Evolutionary conservation across 2,888 invertebrate species (phyloP).

Genomic region (Gastrophysa polygoni): DNA sequence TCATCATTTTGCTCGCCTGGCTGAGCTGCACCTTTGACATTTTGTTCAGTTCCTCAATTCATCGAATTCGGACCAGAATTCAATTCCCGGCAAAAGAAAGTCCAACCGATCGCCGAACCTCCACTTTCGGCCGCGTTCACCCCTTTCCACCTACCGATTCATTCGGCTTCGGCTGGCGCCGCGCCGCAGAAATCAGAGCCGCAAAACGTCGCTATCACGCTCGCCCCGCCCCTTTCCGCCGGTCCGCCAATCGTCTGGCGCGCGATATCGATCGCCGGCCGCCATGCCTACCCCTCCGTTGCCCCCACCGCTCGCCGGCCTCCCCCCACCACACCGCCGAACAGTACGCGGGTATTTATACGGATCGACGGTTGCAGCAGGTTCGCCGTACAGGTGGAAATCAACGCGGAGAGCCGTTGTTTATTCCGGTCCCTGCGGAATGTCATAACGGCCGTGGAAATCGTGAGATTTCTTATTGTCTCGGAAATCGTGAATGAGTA

Average conservation of each 20-base stretch:
- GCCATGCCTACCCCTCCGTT: constrained; percentile 49
- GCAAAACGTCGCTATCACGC: constrained; percentile 49
- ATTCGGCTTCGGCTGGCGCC: background rate
- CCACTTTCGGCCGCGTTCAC: too few species aligned
- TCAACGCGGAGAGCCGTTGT: constrained; percentile 35
- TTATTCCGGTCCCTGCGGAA: background rate
- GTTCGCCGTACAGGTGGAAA: constrained; percentile 44
- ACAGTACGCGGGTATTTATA: constrained; percentile 42
- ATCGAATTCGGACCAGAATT: too few species aligned
- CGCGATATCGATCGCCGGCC: constrained; percentile 58
- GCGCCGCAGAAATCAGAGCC: constrained; percentile 47
- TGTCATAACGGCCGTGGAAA: background rate
- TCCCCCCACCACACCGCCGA: constrained; percentile 36
- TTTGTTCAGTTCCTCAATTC: too few species aligned
- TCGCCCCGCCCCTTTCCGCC: constrained; percentile 48
- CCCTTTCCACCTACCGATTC: background rate
- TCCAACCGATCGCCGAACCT: too few species aligned
- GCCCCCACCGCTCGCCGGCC: constrained; percentile 45
- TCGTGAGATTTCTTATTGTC: background rate
- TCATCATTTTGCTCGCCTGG: too few species aligned
- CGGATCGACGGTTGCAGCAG: constrained; percentile 45
- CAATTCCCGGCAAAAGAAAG: too few species aligned
- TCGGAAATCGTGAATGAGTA: background rate
- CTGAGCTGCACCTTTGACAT: too few species aligned
- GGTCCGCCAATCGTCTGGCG: constrained; percentile 55